phyloP scores from a whole-genome alignment of 2,888 invertebrate genomes.

The Xylota sylvarum region DNA sequence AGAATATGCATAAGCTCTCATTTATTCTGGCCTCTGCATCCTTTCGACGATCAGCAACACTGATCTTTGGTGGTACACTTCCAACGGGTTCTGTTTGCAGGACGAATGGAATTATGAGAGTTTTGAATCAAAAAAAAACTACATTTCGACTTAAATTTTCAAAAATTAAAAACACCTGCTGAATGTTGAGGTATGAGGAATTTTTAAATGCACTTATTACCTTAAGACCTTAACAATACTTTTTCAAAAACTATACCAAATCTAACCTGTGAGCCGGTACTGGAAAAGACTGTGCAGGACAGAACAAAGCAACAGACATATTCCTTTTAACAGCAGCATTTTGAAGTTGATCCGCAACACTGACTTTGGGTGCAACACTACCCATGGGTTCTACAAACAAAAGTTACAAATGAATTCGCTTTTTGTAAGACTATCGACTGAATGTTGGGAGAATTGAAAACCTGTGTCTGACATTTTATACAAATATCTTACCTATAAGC shows the following conservation, averaged over 20 bases:
- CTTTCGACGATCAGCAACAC: conserved; percentile 84
- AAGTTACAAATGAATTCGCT: background rate
- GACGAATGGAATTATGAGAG: background rate
- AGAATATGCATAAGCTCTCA: conserved; percentile 87
- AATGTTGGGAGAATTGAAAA: conserved; percentile 59
- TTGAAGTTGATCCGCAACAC: conserved; percentile 82
- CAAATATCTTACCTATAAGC: conserved; percentile 80
- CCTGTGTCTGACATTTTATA: background rate
- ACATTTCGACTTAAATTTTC: background rate
- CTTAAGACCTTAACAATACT: too few species aligned
- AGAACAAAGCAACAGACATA: conserved; percentile 86
- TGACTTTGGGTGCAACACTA: conserved; percentile 86
- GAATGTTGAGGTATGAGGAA: conserved; percentile 2
- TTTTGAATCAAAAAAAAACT: background rate
- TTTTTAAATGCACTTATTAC: background rate
- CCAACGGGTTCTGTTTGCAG: conserved; percentile 84
- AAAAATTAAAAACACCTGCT: background rate
- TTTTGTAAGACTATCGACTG: conserved; percentile 63
- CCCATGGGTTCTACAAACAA: conserved; percentile 82
- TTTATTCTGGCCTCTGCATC: conserved; percentile 85
- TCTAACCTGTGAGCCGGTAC: conserved; percentile 78
- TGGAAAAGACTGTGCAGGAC: conserved; percentile 89
- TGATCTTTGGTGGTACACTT: conserved; percentile 87
- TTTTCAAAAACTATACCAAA: background rate
- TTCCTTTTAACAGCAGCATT: conserved; percentile 79